These are phyloP conservation scores for Neria commutata DNA, from an alignment of 2,888 invertebrate genomes.

Conservation along the genomic window DNA sequence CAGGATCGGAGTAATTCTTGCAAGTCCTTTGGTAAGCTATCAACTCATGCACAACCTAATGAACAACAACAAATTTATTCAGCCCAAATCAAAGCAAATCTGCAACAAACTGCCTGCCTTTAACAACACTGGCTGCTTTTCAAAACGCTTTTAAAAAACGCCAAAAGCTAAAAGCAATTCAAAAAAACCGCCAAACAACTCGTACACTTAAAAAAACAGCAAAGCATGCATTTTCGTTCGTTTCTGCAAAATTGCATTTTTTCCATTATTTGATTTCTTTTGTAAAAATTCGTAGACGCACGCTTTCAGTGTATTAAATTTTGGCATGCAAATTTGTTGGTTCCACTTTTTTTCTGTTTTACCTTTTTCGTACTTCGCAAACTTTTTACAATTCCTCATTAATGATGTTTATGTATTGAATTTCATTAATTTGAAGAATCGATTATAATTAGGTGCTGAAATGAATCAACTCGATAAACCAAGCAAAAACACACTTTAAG, in stretches of 20 bases:
- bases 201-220: constrained; percentile 37
- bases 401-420: constrained; percentile 28
- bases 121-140: not conserved
- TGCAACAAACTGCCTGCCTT: constrained; percentile 18
- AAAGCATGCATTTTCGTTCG: constrained; percentile 39
- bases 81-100: constrained; percentile 14
- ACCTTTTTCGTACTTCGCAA: too few relatives aligned
- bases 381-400: too few relatives aligned
- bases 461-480: constrained; percentile 3
- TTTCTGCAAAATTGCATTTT: constrained; percentile 17
- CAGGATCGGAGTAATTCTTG: constrained; percentile 95
- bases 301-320: constrained; percentile 40
- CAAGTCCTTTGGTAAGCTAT: constrained; percentile 91
- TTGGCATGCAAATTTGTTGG: not conserved
- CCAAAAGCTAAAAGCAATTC: not conserved
- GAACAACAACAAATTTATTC: constrained; percentile 21
- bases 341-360: constrained; percentile 7
- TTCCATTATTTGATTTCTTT: constrained; percentile 14
- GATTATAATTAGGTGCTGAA: too few relatives aligned
- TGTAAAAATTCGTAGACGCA: constrained; percentile 41
- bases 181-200: constrained; percentile 5
- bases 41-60: constrained; percentile 53
- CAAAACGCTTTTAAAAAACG: not conserved
- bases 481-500: constrained; percentile 61
- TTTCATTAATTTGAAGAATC: constrained; percentile 22